Conservation (phyloP, 2,888 invertebrate genomes). For the Xanthorhoe spadicearia region DNA sequence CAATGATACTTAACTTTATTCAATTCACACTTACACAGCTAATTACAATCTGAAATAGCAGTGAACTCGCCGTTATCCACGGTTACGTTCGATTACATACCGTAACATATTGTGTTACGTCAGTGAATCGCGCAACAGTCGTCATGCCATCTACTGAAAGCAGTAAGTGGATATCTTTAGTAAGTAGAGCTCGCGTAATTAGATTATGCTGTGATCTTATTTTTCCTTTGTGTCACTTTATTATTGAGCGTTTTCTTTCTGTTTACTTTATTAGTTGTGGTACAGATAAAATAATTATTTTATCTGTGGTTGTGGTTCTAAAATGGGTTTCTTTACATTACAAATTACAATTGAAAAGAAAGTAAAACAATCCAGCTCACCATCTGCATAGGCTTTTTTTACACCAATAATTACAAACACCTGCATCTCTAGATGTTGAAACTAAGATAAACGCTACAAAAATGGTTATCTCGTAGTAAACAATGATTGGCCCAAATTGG, state of each 20-base stretch:
- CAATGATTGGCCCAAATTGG: slow-evolving; percentile 18
- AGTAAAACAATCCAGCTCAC: too few species aligned
- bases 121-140: slow-evolving; percentile 29
- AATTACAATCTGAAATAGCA: slow-evolving; percentile 16
- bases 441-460: background rate
- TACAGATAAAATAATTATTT: too few species aligned
- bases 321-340: too few species aligned
- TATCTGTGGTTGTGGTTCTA: too few species aligned
- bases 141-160: slow-evolving; percentile 25
- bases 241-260: background rate
- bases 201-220: slow-evolving; percentile 28
- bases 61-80: slow-evolving; percentile 13
- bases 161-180: slow-evolving; percentile 31
- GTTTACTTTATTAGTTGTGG: too few species aligned
- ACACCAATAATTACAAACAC: too few species aligned
- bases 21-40: slow-evolving; percentile 8
- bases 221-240: slow-evolving; percentile 9
- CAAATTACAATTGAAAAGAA: too few species aligned
- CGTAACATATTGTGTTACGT: slow-evolving; percentile 30
- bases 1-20: background rate
- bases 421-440: background rate
- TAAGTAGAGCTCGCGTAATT: slow-evolving; percentile 32
- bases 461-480: slow-evolving; percentile 7
- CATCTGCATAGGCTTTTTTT: too few species aligned
- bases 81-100: slow-evolving; percentile 24